Evolutionary conservation across 2,888 invertebrate genomes (phyloP), one percentile per base, ranked within the genome.

Genomic region (Amblyjoppa fuscipennis): DNA sequence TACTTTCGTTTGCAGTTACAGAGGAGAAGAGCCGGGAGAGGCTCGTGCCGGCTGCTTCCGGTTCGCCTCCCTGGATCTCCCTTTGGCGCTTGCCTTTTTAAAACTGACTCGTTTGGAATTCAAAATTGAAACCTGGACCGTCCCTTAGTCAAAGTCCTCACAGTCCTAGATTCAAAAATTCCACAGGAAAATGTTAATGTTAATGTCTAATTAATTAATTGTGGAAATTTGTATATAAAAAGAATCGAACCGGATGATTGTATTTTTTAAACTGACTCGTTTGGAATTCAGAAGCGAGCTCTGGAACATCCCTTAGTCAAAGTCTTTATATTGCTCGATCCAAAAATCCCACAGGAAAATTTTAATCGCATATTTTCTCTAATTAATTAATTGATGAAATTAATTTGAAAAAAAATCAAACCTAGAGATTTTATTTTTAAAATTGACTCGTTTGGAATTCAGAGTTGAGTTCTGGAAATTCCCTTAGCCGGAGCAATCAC

Each of bases 31-130:
- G 53, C 73, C 51, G 38, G 20, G 53, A 53, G 59, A 79, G 89
- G 87, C 91, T 92, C 91, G 92, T 91, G 92, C 92, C 92, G 92
- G 92, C 92, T 92, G 92, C 87, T 92, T 92, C 92, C 92, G 92
- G 91, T 90, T 90, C 88, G 89, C 25, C 25, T 87, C 88, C 88
- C 70, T 25, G 16, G 13, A 77, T 53, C 68, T 20, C 49, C 13
- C 59, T 59, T 11, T 11, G 28, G 59, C 28, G 28, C 20, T 25
- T 25, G 59, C 45, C 45, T 45, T 45, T 45, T 13, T 13, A 45
- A 45, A 13, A 13, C 74, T 75, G 76, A 85, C 79, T 13, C 3
- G 45, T 45, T 45, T 45, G 25, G 53, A 76, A 71, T 81, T 81
- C 59, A 49, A 49, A 64, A 31, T 6, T 13, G n/a, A 64, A 7